phyloP scores from a whole-genome alignment of 2,888 invertebrate genomes.

The Leistus spinibarbis region DNA sequence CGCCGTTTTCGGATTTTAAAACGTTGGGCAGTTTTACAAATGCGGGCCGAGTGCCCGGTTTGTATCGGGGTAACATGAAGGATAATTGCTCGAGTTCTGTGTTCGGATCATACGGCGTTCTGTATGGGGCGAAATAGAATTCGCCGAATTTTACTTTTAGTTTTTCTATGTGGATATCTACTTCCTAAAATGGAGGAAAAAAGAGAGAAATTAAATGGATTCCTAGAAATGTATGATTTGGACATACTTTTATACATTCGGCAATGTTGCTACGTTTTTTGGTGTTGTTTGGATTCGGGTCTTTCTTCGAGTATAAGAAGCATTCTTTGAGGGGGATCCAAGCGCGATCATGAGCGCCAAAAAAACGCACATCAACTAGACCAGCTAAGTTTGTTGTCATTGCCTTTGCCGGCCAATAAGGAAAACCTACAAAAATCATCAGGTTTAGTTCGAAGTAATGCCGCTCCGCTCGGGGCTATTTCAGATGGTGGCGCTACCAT shows the following conservation, averaged over 20 bases:
- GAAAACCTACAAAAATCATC: slow-evolving; percentile 68
- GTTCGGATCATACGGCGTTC: slow-evolving; percentile 69
- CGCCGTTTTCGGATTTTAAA: slow-evolving; percentile 40
- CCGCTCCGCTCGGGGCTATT: no score
- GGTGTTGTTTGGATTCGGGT: slow-evolving; percentile 69
- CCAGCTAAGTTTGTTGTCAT: slow-evolving; percentile 71
- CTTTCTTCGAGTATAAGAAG: slow-evolving; percentile 79
- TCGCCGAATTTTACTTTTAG: slow-evolving; percentile 72
- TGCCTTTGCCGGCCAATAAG: slow-evolving; percentile 97
- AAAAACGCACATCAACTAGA: slow-evolving; percentile 88
- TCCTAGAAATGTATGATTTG: slow-evolving; percentile 6
- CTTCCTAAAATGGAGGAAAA: slow-evolving; percentile 74
- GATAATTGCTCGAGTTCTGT: slow-evolving; percentile 68
- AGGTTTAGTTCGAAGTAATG: no score
- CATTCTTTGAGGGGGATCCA: slow-evolving; percentile 88
- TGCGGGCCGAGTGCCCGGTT: slow-evolving; percentile 40
- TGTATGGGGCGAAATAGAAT: slow-evolving; percentile 75
- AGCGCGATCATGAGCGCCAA: slow-evolving; percentile 93
- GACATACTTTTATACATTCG: slow-evolving; percentile 64
- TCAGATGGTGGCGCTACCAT: no score
- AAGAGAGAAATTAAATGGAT: no score
- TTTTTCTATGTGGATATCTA: slow-evolving; percentile 76
- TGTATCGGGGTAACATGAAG: slow-evolving; percentile 64
- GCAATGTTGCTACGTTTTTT: slow-evolving; percentile 65
- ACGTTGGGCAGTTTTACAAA: slow-evolving; percentile 45